A percentile compares a stretch with the other conserved stretches of the same genome.
phyloP scores from a whole-genome alignment of 2,888 invertebrate genomes.

The Sesia bembeciformis region DNA sequence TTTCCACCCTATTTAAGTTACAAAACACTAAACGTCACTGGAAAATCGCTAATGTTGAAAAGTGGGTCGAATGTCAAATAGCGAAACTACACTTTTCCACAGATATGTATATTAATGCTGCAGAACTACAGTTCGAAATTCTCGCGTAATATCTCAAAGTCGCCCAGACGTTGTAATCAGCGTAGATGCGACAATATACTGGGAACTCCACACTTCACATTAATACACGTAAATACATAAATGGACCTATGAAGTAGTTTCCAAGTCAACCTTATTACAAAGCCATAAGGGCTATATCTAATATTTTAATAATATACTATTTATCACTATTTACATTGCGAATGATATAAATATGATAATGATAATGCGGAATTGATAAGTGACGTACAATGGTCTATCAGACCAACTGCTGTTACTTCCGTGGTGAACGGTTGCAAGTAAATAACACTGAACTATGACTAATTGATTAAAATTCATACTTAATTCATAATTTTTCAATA shows the following conservation, averaged over 20 bases:
- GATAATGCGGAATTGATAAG: conserved; percentile 34
- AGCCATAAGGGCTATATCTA: conserved; percentile 9
- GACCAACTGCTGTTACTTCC: neutral
- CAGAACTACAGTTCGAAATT: too few species aligned
- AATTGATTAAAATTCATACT: too few species aligned
- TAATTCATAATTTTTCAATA: too few species aligned
- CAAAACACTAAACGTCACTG: too few species aligned
- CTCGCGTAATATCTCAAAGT: neutral
- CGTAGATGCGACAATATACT: conserved; percentile 20
- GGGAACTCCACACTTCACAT: conserved; percentile 4
- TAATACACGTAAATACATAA: too few species aligned
- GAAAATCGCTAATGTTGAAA: too few species aligned
- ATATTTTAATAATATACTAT: conserved; percentile 3
- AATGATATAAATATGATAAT: conserved; percentile 51
- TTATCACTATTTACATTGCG: conserved; percentile 53
- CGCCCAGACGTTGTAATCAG: conserved; percentile 20
- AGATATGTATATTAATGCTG: too few species aligned
- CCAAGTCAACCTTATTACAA: conserved; percentile 9
- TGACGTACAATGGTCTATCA: neutral
- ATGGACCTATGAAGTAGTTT: too few species aligned
- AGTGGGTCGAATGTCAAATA: too few species aligned
- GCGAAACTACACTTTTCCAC: too few species aligned
- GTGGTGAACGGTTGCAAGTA: neutral
- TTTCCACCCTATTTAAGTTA: too few species aligned
- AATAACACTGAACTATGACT: too few species aligned